Base-by-base conservation (phyloP, 2,888 invertebrate species). In the Philereme transversata region DNA sequence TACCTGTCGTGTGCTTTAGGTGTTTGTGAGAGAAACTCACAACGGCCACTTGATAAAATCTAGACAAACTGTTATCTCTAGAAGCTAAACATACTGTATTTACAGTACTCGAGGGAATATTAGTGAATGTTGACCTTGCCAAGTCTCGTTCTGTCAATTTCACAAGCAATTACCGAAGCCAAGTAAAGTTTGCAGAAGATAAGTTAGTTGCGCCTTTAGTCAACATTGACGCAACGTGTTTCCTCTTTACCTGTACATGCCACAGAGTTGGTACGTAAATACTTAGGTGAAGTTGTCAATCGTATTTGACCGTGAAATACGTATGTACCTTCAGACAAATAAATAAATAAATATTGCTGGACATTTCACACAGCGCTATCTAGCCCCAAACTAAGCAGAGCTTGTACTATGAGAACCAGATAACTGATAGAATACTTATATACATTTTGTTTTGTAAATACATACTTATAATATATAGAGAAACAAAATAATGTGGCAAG, bases 191-290 rank as follows among this genome's bases (percentile, higher is more conserved):
- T 50, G 36, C 56, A n/a, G 6, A 51, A 55, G 59, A 52, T 51
- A 51, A 55, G 57, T 49, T 59, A 55, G 22, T 57, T 45, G 47
- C 41, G 46, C 40, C 54, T 58, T 49, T 47, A 50, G 70, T 71
- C 70, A 76, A 78, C 71, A 75, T 71, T 78, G 72, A 71, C 72
- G 65, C 69, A 71, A 72, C 71, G 65, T 68, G 74, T 60, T 69
- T 70, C 70, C 67, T 67, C 43, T 51, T 41, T 43, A 48, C 46
- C 45, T 45, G 22, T 22, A 45, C 22, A 11, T 45, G 7, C 51
- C 33, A 45, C 9, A 34, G 4, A 40, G 40, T 35, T 10, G 11
- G 55, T 47, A 47, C 7, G 9, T 41, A 8, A 51, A 3, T 22
- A 22, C 22, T 22, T 22, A 22, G 22, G 22, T 22, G 22, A 22